Base-by-base conservation (phyloP, 2,888 invertebrate genomes). In the Melieria picta region DNA sequence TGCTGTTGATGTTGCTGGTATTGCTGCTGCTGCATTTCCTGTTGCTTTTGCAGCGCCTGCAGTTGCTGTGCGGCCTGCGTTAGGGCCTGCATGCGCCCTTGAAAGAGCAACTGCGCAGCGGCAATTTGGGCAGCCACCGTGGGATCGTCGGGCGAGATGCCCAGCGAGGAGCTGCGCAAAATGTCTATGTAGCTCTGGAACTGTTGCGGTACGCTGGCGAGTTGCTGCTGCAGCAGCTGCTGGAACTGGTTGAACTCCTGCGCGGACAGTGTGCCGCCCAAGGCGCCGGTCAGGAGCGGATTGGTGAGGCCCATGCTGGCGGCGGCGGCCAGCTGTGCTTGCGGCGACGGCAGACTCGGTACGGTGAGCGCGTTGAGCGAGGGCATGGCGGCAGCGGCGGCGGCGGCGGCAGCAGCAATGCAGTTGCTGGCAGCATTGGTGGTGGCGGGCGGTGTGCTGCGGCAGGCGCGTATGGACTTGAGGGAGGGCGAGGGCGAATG, bases 41-140 rank as follows among this genome's bases (percentile, higher is more conserved):
- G 90, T 73, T 90, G 90, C 78, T 93, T 92, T 79, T 94, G 94
- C 72, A 95, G 88, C 77, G 93, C 93, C 81, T 94, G 94, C 76
- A 94, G 87, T 84, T 94, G 94, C 83, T 94, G 94, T 48, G 94
- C 93, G 55, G 94, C 94, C 86, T 95, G 95, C 55, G 93, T 93
- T 78, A 95, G 91, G 7, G 93, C 93, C 83, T 95, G 95, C 85
- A 85, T 74, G 75, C 83, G 93, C 86, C 93, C 93, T 83, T 94
- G 93, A 72, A 94, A 88, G 83, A 93, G 91, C 83, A 93, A 92
- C 85, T 93, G 93, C 47, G 93, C 91, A 76, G 86, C 81, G 0
- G 92, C 85, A 64, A 84, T 79, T 72, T 87, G 86, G 0, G 85
- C 78, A 10, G 81, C 78, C 52, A 85, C 77, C 2, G 81, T 78